Conservation (phyloP, 2,888 invertebrate species). For the Phytoseiulus persimilis region DNA sequence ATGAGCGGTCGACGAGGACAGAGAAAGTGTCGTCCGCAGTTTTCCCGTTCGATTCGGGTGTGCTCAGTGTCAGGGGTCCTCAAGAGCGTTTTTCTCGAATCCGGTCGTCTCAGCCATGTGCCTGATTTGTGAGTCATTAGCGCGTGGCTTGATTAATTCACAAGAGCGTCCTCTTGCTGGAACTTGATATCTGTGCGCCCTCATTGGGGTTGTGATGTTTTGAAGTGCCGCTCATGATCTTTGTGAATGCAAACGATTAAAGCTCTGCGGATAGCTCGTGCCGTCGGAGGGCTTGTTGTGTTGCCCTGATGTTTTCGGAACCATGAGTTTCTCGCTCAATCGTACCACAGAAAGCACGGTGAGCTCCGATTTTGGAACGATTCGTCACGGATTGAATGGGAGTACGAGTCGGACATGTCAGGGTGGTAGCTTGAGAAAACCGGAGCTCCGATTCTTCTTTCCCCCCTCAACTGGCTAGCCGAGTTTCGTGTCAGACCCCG, state of each 20-base stretch:
- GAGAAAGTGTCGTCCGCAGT: no score
- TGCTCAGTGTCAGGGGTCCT: no score
- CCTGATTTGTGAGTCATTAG: neutral
- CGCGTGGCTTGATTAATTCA: neutral
- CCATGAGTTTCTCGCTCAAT: neutral
- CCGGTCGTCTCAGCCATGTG: neutral
- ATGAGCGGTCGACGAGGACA: no score
- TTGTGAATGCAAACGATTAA: neutral
- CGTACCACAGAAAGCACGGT: neutral
- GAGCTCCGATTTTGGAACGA: neutral
- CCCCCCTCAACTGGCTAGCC: no score
- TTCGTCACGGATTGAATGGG: neutral
- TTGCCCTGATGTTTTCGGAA: neutral
- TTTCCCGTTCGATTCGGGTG: no score
- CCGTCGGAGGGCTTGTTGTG: neutral
- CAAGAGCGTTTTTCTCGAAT: neutral
- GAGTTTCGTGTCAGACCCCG: no score
- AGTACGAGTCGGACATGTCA: no score
- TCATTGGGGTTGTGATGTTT: neutral
- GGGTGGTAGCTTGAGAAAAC: no score
- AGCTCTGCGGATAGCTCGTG: neutral
- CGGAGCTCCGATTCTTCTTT: no score
- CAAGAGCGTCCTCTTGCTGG: no score
- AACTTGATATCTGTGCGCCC: neutral
- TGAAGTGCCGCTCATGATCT: neutral